Base-by-base conservation (phyloP, 1,140 invertebrate species). In the Cyrtorhinus lividipennis region DNA sequence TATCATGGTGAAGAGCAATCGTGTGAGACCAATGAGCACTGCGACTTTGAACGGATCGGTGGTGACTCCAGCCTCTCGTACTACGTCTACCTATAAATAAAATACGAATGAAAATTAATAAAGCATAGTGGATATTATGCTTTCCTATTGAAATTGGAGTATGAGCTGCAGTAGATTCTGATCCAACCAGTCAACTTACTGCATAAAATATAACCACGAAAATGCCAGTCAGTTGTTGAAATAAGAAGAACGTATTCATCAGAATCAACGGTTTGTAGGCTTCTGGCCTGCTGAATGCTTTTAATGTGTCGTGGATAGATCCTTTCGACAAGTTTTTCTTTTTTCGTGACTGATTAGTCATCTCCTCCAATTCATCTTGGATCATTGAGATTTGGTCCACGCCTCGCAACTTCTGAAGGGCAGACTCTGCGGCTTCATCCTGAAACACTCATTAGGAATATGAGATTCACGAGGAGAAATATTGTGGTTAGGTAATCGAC, bases 161-260 rank as follows among this genome's bases (percentile, higher is more conserved):
- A n/a, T n/a, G n/a, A n/a, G n/a, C n/a, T n/a, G n/a, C n/a, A n/a
- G n/a, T n/a, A n/a, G n/a, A n/a, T n/a, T n/a, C n/a, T n/a, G n/a
- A n/a, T n/a, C n/a, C n/a, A n/a, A n/a, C n/a, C n/a, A n/a, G n/a
- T n/a, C n/a, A n/a, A 66, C 67, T 68, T 53, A 68, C 77, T 0
- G 86, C 83, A 66, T 90, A 89, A 63, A 88, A 88, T 30, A 88
- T 80, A 2, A 88, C 75, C 2, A 86, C 83, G 67, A 87, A 88
- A 22, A 84, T 80, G 0, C 88, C 88, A 1, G 82, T 83, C 53
- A 88, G 81, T 70, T 90, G 87, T 71, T 90, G 86, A 68, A 89
- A 83, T 66, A 84, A 80, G 72, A 91, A 88, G 61, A 84, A 80
- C 0, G 72, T 72, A 18, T 83, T 73, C 66, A 86, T 78, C 3